Conservation (phyloP, 2,113 vertebrate species). For the Cinclus cinclus region DNA sequence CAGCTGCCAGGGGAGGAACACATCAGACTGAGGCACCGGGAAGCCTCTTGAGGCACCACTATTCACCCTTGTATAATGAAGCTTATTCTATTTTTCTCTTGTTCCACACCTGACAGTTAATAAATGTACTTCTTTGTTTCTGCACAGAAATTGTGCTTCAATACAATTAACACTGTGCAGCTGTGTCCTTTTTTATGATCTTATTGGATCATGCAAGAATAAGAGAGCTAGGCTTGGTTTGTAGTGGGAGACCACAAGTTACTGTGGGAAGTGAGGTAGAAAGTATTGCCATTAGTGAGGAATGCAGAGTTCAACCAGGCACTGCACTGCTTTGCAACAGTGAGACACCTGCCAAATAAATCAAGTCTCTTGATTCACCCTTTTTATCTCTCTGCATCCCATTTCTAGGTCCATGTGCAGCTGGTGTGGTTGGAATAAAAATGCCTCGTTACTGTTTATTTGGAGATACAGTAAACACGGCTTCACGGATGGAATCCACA, state of each 20-base stretch:
- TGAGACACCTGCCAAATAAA: not conserved
- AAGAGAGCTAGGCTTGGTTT: not conserved
- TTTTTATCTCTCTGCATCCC: not conserved
- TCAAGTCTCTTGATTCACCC: not conserved
- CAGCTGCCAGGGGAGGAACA: not conserved
- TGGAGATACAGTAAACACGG: constrained; percentile 93
- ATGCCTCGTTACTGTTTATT: constrained; percentile 97
- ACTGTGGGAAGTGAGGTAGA: not conserved
- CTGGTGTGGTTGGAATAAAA: constrained; percentile 95
- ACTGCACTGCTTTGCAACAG: not conserved
- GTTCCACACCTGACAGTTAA: not conserved
- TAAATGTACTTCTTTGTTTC: not conserved
- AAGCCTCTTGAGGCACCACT: not conserved
- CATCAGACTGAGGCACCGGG: not conserved
- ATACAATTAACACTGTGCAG: not conserved
- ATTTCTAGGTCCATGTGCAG: constrained; percentile 87
- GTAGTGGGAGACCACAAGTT: not conserved
- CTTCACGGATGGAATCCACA: constrained; percentile 96
- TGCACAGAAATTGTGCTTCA: not conserved
- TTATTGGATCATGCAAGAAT: not conserved
- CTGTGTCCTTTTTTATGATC: not conserved
- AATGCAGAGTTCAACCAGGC: not conserved
- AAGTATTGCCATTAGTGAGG: not conserved
- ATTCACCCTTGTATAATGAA: not conserved
- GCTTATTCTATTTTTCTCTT: not conserved